A percentile compares a stretch with the other conserved stretches of the same genome.
phyloP scores from a whole-genome alignment of 2,888 invertebrate species.

The Scrobipalpa atriplicella region DNA sequence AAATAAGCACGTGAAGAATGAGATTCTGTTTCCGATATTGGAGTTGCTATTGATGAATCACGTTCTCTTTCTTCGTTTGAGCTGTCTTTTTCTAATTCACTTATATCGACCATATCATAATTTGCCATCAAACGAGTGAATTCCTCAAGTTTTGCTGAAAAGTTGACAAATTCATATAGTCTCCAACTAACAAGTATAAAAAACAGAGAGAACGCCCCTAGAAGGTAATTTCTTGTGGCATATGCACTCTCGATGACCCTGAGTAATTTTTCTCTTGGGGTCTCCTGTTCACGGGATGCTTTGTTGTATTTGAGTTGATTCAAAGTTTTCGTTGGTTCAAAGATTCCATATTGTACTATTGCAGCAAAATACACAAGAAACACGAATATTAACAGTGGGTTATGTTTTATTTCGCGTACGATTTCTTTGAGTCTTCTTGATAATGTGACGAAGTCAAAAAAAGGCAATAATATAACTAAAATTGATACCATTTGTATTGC shows the following conservation, averaged over 20 bases:
- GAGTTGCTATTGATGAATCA: conserved; percentile 7
- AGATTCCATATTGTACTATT: conserved; percentile 52
- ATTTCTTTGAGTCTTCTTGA: conserved; percentile 48
- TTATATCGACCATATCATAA: conserved; percentile 59
- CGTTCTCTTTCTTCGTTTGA: conserved; percentile 29
- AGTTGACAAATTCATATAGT: conserved; percentile 57
- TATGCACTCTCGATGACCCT: conserved; percentile 54
- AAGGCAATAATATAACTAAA: conserved; percentile 51
- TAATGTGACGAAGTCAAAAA: conserved; percentile 49
- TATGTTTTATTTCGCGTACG: conserved; percentile 34
- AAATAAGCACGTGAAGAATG: background rate
- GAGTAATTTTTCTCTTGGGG: conserved; percentile 48
- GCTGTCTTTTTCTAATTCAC: conserved; percentile 35
- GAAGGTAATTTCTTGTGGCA: conserved; percentile 62
- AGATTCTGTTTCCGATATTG: background rate
- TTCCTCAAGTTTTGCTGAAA: conserved; percentile 67
- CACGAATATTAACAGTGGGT: conserved; percentile 26
- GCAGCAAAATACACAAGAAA: conserved; percentile 41
- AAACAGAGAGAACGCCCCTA: conserved; percentile 63
- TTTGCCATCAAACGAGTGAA: conserved; percentile 63
- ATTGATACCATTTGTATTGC: conserved; percentile 59
- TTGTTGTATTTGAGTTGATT: conserved; percentile 41
- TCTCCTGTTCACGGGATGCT: conserved; percentile 36
- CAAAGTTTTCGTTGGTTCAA: conserved; percentile 51
- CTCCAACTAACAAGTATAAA: conserved; percentile 57